phyloP scores from a whole-genome alignment of 2,888 invertebrate species.

The Ceratothoa steindachneri region DNA sequence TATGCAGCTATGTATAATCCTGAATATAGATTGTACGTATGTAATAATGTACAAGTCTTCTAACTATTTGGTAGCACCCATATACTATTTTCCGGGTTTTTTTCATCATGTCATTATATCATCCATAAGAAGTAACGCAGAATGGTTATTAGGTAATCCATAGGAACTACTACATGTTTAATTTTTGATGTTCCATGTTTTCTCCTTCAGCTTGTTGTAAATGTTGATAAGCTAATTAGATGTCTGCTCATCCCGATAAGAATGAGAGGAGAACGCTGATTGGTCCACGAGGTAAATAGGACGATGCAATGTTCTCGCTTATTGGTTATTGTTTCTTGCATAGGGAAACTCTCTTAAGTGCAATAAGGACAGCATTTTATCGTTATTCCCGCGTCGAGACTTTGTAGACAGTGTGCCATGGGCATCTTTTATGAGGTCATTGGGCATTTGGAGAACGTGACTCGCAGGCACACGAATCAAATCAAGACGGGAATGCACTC shows the following conservation, averaged over 20 bases:
- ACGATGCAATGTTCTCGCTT: not conserved
- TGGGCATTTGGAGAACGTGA: not conserved
- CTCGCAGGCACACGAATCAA: not conserved
- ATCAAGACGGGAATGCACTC: too few relatives aligned
- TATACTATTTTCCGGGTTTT: not conserved
- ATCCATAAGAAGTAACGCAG: not conserved
- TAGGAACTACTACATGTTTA: slow-evolving; percentile 46
- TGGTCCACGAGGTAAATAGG: not conserved
- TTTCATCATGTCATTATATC: not conserved
- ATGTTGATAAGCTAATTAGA: slow-evolving; percentile 44
- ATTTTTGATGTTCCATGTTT: slow-evolving; percentile 47
- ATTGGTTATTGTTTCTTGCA: not conserved
- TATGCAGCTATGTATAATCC: not conserved
- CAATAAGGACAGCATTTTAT: not conserved
- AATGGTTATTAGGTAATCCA: slow-evolving; percentile 32
- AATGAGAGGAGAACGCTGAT: not conserved
- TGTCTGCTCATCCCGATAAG: slow-evolving; percentile 27
- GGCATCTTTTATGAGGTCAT: not conserved
- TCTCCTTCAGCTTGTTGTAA: slow-evolving; percentile 45
- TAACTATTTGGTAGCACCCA: not conserved
- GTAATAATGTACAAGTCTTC: too few relatives aligned
- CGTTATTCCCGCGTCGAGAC: not conserved
- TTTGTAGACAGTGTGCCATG: not conserved
- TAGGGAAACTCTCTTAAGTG: not conserved
- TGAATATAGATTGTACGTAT: not conserved